phyloP scores from a whole-genome alignment of 2,888 invertebrate species.

The Limnephilus auricula region DNA sequence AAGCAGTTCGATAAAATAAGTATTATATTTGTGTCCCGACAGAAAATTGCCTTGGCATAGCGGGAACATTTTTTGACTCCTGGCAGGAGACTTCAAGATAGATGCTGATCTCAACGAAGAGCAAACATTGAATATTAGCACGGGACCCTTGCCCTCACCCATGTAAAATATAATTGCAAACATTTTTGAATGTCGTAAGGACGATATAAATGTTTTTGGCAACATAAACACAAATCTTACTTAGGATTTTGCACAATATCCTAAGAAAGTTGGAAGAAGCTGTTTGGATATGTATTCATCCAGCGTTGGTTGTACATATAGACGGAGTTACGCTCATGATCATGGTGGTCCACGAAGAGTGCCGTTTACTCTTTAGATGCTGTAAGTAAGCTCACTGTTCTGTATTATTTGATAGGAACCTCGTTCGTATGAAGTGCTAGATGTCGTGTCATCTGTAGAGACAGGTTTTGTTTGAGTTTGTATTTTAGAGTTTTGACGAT shows the following conservation, averaged over 20 bases:
- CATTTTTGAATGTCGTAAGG: neutral
- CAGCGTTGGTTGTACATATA: neutral
- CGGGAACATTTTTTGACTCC: neutral
- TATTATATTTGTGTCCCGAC: neutral
- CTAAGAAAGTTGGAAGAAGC: neutral
- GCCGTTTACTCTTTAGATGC: neutral
- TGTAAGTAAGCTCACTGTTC: neutral
- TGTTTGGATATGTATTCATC: neutral
- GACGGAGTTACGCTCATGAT: neutral
- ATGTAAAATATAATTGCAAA: neutral
- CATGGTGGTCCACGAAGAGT: neutral
- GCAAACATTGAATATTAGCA: neutral
- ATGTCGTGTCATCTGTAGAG: slow-evolving; percentile 30
- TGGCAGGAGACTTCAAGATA: neutral
- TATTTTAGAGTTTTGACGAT: slow-evolving; percentile 19
- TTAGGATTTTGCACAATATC: neutral
- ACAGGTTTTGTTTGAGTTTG: slow-evolving; percentile 13
- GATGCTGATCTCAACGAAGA: neutral
- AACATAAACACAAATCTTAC: neutral
- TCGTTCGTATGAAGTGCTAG: neutral
- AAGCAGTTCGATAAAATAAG: neutral
- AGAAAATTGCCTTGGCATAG: neutral
- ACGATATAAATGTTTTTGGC: neutral
- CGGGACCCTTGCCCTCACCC: neutral
- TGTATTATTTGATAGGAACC: neutral